Evolutionary conservation across 2,113 vertebrate species (phyloP), one percentile per base, ranked within the genome.

Genomic region (Proterorhinus semilunaris): DNA sequence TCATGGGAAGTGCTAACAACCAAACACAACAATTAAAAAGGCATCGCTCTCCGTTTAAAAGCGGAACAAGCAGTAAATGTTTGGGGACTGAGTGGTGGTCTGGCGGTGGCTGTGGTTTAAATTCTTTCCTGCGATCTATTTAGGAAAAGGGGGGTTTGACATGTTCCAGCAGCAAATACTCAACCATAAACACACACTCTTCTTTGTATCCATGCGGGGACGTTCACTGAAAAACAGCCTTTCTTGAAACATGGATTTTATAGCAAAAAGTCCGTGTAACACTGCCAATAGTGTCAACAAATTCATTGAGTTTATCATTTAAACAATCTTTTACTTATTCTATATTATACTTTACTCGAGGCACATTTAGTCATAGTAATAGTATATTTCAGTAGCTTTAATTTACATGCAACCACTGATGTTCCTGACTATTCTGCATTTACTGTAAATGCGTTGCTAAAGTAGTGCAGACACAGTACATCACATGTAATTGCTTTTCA

Each of bases 111-210:
- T 61, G 73, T 65, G 69, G 54, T 78, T 62, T 69, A 15, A 61
- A 61, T 61, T 43, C 57, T 61, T 36, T 44, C 44, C 76, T 70
- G 63, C 66, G 54, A 75, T 82, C 62, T 66, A 65, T 75, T 68
- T 69, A 75, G 50, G 66, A 62, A 74, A 76, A 62, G 71, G 8
- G 46, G 12, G n/a, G 44, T 66, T 62, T 74, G 65, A 82, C 70
- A 78, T 78, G 75, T 78, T 80, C 70, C 51, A 80, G 27, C 0
- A 43, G 82, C 67, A 71, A 79, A 78, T 72, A 83, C 84, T 86
- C 81, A 85, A 10, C n/a, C 61, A 63, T 10, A 61, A 43, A 43
- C 36, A 47, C 45, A 48, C 44, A 17, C 45, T 45, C 13, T 3
- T n/a, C 1, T 44, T n/a, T 16, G 2, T 44, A 44, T 13, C 36